Evolutionary conservation across 2,888 invertebrate genomes (phyloP).

Genomic region (Tachina fera): DNA sequence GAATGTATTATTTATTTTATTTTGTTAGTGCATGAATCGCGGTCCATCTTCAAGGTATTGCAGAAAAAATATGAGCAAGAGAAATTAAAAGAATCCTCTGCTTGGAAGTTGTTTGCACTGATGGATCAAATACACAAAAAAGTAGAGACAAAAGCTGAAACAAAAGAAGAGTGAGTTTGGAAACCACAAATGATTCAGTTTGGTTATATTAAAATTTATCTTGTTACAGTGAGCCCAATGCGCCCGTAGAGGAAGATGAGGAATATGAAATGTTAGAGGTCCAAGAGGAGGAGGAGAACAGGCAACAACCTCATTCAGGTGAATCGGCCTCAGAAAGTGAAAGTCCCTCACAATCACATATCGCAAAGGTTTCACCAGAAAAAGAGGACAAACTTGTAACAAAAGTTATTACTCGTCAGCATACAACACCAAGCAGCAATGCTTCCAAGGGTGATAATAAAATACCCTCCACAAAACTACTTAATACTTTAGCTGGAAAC

Average conservation of each 20-base stretch:
- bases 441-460: slow-evolving; percentile 42
- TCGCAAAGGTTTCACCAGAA: slow-evolving; percentile 77
- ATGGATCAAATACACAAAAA: slow-evolving; percentile 80
- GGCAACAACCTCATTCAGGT: slow-evolving; percentile 67
- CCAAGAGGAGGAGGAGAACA: slow-evolving; percentile 79
- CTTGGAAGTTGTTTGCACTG: slow-evolving; percentile 80
- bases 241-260: slow-evolving; percentile 79
- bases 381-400: slow-evolving; percentile 76
- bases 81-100: slow-evolving; percentile 78
- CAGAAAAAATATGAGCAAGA: slow-evolving; percentile 82
- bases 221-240: slow-evolving; percentile 74
- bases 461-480: slow-evolving; percentile 50
- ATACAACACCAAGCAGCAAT: slow-evolving; percentile 17
- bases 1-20: slow-evolving; percentile 15
- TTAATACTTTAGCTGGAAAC: slow-evolving; percentile 60
- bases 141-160: slow-evolving; percentile 72
- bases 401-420: slow-evolving; percentile 43
- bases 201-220: background rate
- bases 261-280: slow-evolving; percentile 82
- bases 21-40: slow-evolving; percentile 79
- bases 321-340: slow-evolving; percentile 79
- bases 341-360: slow-evolving; percentile 77
- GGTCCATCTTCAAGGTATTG: slow-evolving; percentile 81
- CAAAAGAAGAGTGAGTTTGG: slow-evolving; percentile 77
- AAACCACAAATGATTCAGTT: no score